Conservation (phyloP, 2,113 vertebrate genomes). For the Cardinalis cardinalis region DNA sequence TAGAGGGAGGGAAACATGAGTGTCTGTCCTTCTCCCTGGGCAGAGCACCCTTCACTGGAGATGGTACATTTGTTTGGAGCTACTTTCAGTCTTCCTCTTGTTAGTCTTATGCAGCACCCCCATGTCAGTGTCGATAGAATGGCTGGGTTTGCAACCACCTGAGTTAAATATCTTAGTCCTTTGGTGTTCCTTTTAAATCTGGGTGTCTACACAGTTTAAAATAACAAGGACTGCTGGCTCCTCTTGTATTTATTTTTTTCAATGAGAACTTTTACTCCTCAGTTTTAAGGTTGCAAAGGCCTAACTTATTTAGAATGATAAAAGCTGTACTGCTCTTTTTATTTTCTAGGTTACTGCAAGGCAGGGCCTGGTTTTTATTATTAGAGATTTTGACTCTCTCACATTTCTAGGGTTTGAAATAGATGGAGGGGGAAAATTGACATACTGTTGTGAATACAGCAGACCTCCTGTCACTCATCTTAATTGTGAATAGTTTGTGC, state of each 20-base stretch:
- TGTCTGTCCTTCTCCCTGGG: fast-evolving
- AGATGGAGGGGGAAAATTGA: not conserved
- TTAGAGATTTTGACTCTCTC: not conserved
- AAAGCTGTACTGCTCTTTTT: not conserved
- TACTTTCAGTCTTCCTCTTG: not conserved
- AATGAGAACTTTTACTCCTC: not conserved
- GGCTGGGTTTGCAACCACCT: not conserved
- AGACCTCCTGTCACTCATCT: not conserved
- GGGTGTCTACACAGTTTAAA: not conserved
- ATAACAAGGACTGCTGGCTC: not conserved
- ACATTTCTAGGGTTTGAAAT: not conserved
- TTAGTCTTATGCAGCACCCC: fast-evolving
- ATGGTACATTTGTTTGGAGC: not conserved
- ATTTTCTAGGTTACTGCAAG: not conserved
- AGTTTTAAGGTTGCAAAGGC: not conserved
- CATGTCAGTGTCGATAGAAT: fast-evolving
- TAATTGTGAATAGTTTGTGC: not conserved
- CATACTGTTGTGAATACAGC: not conserved
- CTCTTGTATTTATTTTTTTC: not conserved
- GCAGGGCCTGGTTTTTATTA: not conserved
- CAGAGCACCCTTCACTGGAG: not conserved
- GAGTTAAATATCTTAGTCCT: not conserved
- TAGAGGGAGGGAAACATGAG: not conserved
- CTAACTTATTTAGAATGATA: not conserved
- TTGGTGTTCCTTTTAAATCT: not conserved